Evolutionary conservation across 2,888 invertebrate species (phyloP), one percentile per base, ranked within the genome.

Genomic region (Cerastoderma edule): DNA sequence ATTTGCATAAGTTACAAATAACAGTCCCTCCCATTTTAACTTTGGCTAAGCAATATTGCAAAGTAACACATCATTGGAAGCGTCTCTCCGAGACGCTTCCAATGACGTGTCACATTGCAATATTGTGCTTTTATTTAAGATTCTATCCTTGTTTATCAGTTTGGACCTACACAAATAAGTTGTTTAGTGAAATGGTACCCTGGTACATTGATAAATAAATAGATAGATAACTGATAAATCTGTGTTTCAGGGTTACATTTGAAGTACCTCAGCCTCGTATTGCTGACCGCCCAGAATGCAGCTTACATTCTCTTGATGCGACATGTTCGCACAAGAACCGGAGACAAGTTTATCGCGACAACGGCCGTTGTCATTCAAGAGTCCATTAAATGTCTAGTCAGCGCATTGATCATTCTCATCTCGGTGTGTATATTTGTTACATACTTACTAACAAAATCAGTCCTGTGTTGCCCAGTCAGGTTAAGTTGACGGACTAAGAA

Each of bases 291-390:
- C 64, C 99, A 99, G 94, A 99, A 99, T 96, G 98, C 99, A 13
- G 94, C 96, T 48, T 95, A 99, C 83, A 98, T 98, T 16, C 95
- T 99, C 60, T 97, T 98, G 92, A 99, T 99, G 98, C 95, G 98
- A 68, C 98, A 98, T 94, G 96, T 97, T 0, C 94, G 98, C 33
- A 98, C 96, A 27, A 95, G 97, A 83, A 93, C 95, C 68, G 97
- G 96, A 0, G 96, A 97, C 85, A 96, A 97, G 95, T 99, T 98
- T 92, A 94, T 97, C 71, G 95, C 97, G 27, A 96, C 98, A 1
- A 97, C 98, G 95, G 99, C 98, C 89, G 99, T 99, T 19, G 94
- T 99, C 10, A 96, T 98, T 96, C 95, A 98, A 22, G 99, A 99
- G 94, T 91, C 97, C 30, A 95, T 97, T 3, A 99, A 99, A 93